Evolutionary conservation across 2,797 vertebrate genomes (phyloP), one percentile per base, ranked within the genome.

Genomic region (Parotocinclus haroldoi): DNA sequence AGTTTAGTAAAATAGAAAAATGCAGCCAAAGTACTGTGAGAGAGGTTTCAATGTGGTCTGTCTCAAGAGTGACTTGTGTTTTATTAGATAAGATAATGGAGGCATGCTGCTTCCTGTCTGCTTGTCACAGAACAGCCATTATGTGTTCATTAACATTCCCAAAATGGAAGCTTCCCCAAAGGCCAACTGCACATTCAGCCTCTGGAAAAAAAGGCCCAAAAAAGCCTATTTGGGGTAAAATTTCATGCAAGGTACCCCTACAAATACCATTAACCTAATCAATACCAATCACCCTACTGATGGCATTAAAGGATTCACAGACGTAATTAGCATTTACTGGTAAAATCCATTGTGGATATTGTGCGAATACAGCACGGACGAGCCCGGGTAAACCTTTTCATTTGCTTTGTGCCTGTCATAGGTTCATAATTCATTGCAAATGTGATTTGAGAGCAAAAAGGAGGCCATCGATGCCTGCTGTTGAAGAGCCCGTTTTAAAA

Each of bases 71-170:
- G 27, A 16, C 63, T 59, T 56, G 54, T 78, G 71, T 76, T 80
- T 52, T 73, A 66, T 76, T 81, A 55, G 70, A 75, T 84, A 73
- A 69, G 51, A 64, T 76, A 61, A 79, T 74, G 77, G 72, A 79
- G 72, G 74, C 82, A 81, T 79, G 74, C 71, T 79, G 80, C 78
- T 66, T 81, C 44, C 53, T 78, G 82, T 77, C 80, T 64, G 71
- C 57, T 57, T 51, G 75, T 77, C 71, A 78, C 66, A 78, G 74
- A 78, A 76, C 71, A 69, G 67, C 68, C 74, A 78, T 73, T 79
- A 72, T 77, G 78, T 80, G 71, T 79, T 72, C 17, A 36, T 72
- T 66, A 69, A 72, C 73, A 66, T 79, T 72, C 12, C 74, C 76
- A 58, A 74, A 67, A 64, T 37, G 46, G 62, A 78, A 58, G 62